A percentile compares a stretch with the other conserved stretches of the same genome.
phyloP scores from a whole-genome alignment of 30 jellyfish, hydroid and myxozoan species.

The Pelagia noctiluca region DNA sequence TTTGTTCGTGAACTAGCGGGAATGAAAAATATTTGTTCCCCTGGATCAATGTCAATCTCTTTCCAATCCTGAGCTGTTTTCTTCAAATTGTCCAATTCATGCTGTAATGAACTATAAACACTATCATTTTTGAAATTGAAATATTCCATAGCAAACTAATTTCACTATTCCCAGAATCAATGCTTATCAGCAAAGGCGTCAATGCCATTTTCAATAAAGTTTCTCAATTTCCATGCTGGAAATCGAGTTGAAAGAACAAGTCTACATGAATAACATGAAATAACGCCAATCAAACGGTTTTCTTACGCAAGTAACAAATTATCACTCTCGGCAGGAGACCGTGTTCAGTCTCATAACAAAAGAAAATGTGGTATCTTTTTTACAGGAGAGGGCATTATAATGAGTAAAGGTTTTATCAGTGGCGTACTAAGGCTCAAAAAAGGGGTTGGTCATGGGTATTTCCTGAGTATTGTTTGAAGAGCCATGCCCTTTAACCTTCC shows the following conservation, averaged over 20 bases:
- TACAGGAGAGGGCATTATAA: background rate
- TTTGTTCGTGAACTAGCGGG: background rate
- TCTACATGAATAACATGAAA: background rate
- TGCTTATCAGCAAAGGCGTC: background rate
- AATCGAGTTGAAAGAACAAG: background rate
- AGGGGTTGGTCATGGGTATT: background rate
- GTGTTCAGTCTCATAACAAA: background rate
- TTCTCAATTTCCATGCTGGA: background rate
- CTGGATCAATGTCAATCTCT: background rate
- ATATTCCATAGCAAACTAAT: background rate
- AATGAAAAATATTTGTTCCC: background rate
- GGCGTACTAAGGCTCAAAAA: background rate
- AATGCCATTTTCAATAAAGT: background rate
- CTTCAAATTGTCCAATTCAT: background rate
- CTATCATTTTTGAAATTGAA: background rate
- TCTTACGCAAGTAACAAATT: background rate
- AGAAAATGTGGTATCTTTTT: background rate
- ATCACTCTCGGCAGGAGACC: background rate
- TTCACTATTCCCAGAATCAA: conserved; percentile 1
- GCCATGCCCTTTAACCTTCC: background rate
- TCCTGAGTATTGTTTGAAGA: background rate
- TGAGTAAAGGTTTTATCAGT: too few relatives aligned
- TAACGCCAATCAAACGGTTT: background rate
- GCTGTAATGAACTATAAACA: background rate
- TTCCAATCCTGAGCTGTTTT: background rate